phyloP scores from a whole-genome alignment of 2,888 invertebrate species.

The Auanema freiburgensis region DNA sequence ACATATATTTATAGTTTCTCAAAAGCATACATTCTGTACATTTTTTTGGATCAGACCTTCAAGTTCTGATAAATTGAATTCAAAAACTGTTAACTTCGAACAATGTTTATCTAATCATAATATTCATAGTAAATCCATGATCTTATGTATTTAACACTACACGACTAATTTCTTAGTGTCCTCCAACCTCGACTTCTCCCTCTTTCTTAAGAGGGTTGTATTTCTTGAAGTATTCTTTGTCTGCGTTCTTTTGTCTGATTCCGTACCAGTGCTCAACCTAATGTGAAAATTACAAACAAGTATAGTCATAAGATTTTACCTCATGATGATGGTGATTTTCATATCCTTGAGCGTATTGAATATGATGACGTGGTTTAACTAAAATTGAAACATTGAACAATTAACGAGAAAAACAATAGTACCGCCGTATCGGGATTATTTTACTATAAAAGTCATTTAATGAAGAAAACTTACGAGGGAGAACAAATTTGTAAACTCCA shows the following conservation, averaged over 20 bases:
- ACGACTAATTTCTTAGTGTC: constrained; percentile 36
- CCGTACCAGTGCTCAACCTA: constrained; percentile 61
- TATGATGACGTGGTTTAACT: constrained; percentile 59
- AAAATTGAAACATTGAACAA: constrained; percentile 20
- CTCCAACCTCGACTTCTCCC: constrained; percentile 54
- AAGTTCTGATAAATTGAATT: too few species aligned
- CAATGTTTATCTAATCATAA: too few species aligned
- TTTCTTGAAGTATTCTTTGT: constrained; percentile 59
- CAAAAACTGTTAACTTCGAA: too few species aligned
- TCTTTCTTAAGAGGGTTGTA: constrained; percentile 58
- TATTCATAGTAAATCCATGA: too few species aligned
- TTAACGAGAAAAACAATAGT: too few species aligned
- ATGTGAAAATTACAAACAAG: neutral
- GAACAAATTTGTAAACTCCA: constrained; percentile 59
- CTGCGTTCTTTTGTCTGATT: constrained; percentile 56
- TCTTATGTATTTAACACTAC: too few species aligned
- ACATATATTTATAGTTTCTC: too few species aligned
- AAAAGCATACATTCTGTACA: too few species aligned
- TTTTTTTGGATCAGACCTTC: too few species aligned
- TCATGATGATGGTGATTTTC: constrained; percentile 60
- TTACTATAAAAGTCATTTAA: neutral
- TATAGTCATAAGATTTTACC: constrained; percentile 22
- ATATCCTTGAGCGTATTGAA: constrained; percentile 57
- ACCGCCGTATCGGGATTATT: neutral
- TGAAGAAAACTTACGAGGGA: constrained; percentile 47